A percentile compares a stretch with the other conserved stretches of the same genome.
Evolutionary conservation across 2,113 vertebrate species (phyloP).

Genomic region (Epinephelus lanceolatus): DNA sequence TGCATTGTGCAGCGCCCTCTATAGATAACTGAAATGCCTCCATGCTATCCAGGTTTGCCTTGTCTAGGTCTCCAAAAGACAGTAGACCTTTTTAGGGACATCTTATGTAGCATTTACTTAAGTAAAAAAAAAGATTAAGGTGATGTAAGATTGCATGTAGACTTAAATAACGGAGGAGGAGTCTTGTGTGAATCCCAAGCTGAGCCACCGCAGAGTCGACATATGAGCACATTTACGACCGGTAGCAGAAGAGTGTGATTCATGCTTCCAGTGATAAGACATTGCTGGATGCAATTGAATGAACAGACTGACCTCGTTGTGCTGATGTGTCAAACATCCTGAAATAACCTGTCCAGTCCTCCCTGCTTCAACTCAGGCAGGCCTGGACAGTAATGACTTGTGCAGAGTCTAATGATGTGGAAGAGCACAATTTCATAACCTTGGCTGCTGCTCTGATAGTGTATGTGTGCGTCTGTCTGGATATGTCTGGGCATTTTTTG

Average conservation of each 20-base stretch:
- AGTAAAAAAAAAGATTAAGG: background rate
- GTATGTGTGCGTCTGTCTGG: constrained; percentile 53
- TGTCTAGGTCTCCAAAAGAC: background rate
- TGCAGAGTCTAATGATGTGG: constrained; percentile 69
- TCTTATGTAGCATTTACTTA: background rate
- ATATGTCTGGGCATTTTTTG: constrained; percentile 64
- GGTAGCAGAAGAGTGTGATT: constrained; percentile 23
- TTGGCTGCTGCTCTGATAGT: constrained; percentile 54
- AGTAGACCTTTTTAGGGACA: background rate
- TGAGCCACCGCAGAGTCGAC: background rate
- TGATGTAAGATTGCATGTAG: constrained; percentile 1
- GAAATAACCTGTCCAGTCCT: constrained; percentile 65
- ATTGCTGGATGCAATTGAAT: constrained; percentile 51
- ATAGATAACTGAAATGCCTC: background rate
- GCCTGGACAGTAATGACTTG: constrained; percentile 64
- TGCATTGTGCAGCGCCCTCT: no score
- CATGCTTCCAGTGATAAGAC: constrained; percentile 43
- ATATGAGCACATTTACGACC: constrained; percentile 20
- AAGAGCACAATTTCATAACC: constrained; percentile 71
- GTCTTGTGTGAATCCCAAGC: background rate
- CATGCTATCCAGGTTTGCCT: background rate
- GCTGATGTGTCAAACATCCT: constrained; percentile 68
- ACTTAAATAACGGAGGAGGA: background rate
- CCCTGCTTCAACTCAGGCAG: constrained; percentile 39
- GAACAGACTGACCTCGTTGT: constrained; percentile 57